phyloP scores from a whole-genome alignment of 1,140 invertebrate genomes.

The Delia radicum region DNA sequence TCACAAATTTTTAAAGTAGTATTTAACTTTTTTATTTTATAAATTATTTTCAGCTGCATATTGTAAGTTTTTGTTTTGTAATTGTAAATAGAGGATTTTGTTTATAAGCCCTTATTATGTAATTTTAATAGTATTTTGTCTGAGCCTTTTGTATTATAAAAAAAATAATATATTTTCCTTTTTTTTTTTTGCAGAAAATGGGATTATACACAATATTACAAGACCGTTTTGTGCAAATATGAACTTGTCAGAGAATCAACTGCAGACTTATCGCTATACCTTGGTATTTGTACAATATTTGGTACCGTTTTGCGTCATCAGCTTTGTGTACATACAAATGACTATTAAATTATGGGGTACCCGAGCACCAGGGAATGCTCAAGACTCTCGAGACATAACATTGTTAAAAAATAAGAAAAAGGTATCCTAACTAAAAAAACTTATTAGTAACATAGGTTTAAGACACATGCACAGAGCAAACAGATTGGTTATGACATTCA shows the following conservation, averaged over 20 bases:
- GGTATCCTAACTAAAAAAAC: too few relatives aligned
- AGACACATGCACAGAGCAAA: too few relatives aligned
- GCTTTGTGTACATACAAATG: conserved; percentile 78
- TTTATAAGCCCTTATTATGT: too few relatives aligned
- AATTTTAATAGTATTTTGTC: too few relatives aligned
- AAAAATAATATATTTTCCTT: too few relatives aligned
- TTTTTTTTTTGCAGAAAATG: conserved; percentile 38
- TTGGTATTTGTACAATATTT: conserved; percentile 70
- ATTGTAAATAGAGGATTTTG: too few relatives aligned
- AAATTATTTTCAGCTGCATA: too few relatives aligned
- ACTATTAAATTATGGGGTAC: conserved; percentile 73
- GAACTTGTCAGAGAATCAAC: conserved; percentile 59
- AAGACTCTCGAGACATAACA: conserved; percentile 72
- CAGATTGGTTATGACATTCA: too few relatives aligned
- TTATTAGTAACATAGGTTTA: not conserved
- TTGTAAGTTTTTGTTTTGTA: too few relatives aligned
- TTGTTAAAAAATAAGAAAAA: conserved; percentile 79
- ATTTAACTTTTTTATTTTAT: too few relatives aligned
- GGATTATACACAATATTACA: conserved; percentile 43
- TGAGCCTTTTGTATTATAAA: too few relatives aligned
- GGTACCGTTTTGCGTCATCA: conserved; percentile 74
- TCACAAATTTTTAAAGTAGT: too few relatives aligned
- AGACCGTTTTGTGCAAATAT: conserved; percentile 64
- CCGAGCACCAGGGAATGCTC: conserved; percentile 72
- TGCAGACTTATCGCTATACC: conserved; percentile 61